Base-by-base conservation (phyloP, 1,140 invertebrate species). In the Lordiphosa stackelbergi region DNA sequence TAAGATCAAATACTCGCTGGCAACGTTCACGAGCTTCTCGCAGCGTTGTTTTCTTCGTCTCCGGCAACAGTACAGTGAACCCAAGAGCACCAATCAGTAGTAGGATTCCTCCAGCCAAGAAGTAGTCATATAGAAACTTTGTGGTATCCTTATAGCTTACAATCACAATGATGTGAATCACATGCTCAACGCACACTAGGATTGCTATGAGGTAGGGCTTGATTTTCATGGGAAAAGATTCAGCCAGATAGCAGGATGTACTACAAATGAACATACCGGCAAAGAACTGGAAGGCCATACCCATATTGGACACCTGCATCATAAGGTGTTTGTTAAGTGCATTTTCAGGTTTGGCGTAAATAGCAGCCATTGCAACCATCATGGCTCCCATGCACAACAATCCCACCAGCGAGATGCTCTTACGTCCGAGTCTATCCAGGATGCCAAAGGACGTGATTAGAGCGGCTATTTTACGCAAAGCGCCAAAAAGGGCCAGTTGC, bases 161-260 rank as follows among this genome's bases (percentile, higher is more conserved):
- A 6, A 85, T 73, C 2, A 79, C 56, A 3, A 85, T 75, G 9
- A 85, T 66, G n/a, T 85, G 83, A 6, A 85, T 51, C 3, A 66
- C 4, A 8, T 85, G 68, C 58, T 85, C 77, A 9, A 72, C 12
- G 22, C 43, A 52, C 5, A 85, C 61, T 10, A 77, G 59, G 1
- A 74, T 5, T 4, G 77, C 71, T 4, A 85, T 52, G 0, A 69
- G 49, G 31, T 48, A 70, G 8, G 83, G 57, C 16, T 85, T 85
- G 1, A 70, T 19, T 0, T 63, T 54, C 59, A 85, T 41, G 1
- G 83, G 83, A 9, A 85, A 85, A 3, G 83, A 77, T 12, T 85
- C 83, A 1, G 77, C 68, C 37, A 85, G 12, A 28, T 73, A 85
- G 4, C 51, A 46, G 4, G 77, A 63, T 4, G 73, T 68, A 24